These are phyloP conservation scores for Alca torda DNA, from an alignment of 2,797 vertebrate genomes.

Conservation along the genomic window DNA sequence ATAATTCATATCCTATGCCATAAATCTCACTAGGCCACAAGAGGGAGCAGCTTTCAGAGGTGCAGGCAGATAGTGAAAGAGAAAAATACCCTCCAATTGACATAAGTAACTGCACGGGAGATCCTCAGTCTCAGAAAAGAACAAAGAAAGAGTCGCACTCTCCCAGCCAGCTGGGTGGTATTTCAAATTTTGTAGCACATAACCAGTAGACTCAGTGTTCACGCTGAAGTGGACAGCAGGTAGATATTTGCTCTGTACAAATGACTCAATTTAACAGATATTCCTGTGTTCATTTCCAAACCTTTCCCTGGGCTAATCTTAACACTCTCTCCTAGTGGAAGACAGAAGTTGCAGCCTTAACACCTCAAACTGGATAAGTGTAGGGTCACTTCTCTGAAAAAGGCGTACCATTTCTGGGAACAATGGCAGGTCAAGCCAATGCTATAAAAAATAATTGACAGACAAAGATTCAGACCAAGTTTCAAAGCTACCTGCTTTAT, in stretches of 20 bases:
- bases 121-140: neutral
- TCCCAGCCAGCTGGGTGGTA: neutral
- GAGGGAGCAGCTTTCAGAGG: constrained; percentile 55
- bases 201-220: neutral
- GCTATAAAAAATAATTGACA: neutral
- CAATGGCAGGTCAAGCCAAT: neutral
- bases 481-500: neutral
- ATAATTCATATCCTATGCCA: neutral
- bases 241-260: neutral
- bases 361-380: neutral
- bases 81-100: neutral
- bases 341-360: neutral
- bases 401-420: neutral
- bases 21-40: constrained; percentile 45
- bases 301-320: neutral
- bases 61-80: neutral
- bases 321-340: neutral
- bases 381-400: neutral
- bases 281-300: neutral
- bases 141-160: neutral
- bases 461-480: neutral
- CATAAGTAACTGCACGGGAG: neutral
- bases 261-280: neutral
- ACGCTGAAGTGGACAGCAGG: neutral
- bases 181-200: neutral